Evolutionary conservation across 2,888 invertebrate species (phyloP), one percentile per base, ranked within the genome.

Genomic region (Isotomurus palustris): DNA sequence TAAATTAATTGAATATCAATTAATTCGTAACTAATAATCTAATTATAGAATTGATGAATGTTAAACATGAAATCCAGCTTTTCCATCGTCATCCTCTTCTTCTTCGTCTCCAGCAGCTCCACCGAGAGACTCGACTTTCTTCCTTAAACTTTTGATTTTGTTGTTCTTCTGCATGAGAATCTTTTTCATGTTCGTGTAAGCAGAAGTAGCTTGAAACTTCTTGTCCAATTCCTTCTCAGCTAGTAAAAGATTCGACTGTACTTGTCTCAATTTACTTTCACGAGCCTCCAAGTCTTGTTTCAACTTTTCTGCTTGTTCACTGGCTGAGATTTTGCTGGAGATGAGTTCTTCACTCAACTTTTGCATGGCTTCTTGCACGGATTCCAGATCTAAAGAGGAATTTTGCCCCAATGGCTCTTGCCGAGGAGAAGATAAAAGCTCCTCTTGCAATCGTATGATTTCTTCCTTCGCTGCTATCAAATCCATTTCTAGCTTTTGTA

Each of bases 151-250:
- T 69, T 78, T 80, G 38, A 82, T 76, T 62, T 78, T 79, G 22
- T 78, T 78, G 71, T 82, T 82, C 71, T 82, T 82, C 70, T 79
- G 78, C 48, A 74, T 73, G 53, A 82, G 72, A 73, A 82, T 81
- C 66, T 77, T 76, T 71, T 81, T 81, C 74, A 82, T 75, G 67
- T 81, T 82, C 58, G 75, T 74, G 69, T 80, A 82, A 17, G 80
- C 80, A 19, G 76, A 75, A 14, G 81, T 82, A 67, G 80, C 77
- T 64, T 78, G 79, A 60, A 82, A 80, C 71, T 81, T 81, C 71
- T 77, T 77, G 66, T 81, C 81, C 43, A 82, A 72, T 71, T 82
- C 81, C 78, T 80, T 78, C 72, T 81, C 80, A 17, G 80, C 79
- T 67, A 80, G 72, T 52, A 78, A 76, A 47, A 81, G 71, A 73